These are phyloP conservation scores for Mythimna pallens DNA, from an alignment of 2,888 invertebrate species.

Conservation along the genomic window DNA sequence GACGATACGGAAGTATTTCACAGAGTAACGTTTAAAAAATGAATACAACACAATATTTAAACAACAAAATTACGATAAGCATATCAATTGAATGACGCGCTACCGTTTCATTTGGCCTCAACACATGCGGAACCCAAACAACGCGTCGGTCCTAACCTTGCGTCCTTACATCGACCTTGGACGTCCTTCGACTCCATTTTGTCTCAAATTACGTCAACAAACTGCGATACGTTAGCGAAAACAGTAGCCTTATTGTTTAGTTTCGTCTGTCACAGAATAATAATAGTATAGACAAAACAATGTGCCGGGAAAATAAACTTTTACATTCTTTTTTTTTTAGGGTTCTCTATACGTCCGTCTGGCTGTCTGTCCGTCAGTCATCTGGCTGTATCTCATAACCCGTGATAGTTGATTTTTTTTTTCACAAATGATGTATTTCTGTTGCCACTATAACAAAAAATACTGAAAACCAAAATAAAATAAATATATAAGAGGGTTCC, in stretches of 20 bases:
- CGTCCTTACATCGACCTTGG: conserved; percentile 34
- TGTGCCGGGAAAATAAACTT: background rate
- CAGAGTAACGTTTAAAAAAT: no score
- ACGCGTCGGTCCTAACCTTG: conserved; percentile 32
- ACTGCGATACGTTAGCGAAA: conserved; percentile 4
- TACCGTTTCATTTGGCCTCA: conserved; percentile 14
- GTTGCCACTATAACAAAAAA: no score
- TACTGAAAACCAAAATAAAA: no score
- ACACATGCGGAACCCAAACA: conserved; percentile 28
- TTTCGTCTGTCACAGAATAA: background rate
- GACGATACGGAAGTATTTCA: no score
- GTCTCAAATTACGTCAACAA: conserved; percentile 36
- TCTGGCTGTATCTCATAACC: no score
- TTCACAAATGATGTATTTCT: no score
- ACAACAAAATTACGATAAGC: conserved; percentile 17
- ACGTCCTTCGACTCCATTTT: conserved; percentile 43
- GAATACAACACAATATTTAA: background rate
- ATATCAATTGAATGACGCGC: conserved; percentile 18
- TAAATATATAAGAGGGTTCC: no score
- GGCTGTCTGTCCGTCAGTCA: no score
- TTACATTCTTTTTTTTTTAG: background rate
- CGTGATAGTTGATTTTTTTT: no score
- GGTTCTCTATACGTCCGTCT: no score
- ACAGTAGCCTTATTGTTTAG: conserved; percentile 13
- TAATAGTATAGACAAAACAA: conserved; percentile 6